A percentile compares a stretch with the other conserved stretches of the same genome.
These are phyloP conservation scores for Apodemus sylvaticus DNA, from an alignment of 2,113 vertebrate species.

Conservation along the genomic window DNA sequence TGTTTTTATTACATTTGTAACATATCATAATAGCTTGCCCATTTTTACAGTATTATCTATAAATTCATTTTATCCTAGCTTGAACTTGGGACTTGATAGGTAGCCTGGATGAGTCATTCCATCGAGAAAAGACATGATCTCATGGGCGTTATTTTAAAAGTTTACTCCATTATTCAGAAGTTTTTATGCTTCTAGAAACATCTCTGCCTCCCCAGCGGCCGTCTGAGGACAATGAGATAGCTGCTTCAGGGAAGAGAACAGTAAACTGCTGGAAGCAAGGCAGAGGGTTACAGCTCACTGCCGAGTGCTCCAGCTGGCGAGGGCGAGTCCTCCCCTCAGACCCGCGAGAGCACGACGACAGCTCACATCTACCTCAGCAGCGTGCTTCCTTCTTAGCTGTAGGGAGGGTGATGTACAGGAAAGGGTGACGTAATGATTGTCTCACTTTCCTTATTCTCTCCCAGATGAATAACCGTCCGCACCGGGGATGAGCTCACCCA, in stretches of 20 bases:
- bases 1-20: background rate
- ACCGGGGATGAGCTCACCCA: slow-evolving; percentile 93
- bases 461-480: slow-evolving; percentile 92
- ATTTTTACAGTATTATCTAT: slow-evolving; percentile 5
- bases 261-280: background rate
- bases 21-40: too few species aligned
- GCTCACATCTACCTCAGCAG: slow-evolving; percentile 65
- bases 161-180: slow-evolving; percentile 66
- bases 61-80: slow-evolving; percentile 54
- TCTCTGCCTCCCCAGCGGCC: background rate
- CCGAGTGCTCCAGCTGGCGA: background rate
- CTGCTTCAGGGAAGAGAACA: background rate
- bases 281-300: background rate
- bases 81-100: slow-evolving; percentile 34
- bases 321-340: background rate
- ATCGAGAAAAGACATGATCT: slow-evolving; percentile 58
- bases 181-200: slow-evolving; percentile 58
- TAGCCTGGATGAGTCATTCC: slow-evolving; percentile 52
- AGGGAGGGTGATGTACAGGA: slow-evolving; percentile 92
- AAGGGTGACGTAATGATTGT: slow-evolving; percentile 95
- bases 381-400: slow-evolving; percentile 86
- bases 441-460: slow-evolving; percentile 94
- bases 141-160: slow-evolving; percentile 56
- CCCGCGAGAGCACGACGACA: slow-evolving; percentile 64
- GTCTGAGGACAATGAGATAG: background rate